Evolutionary conservation across 2,888 invertebrate species (phyloP).

Genomic region (Hemistola chrysoprasaria): DNA sequence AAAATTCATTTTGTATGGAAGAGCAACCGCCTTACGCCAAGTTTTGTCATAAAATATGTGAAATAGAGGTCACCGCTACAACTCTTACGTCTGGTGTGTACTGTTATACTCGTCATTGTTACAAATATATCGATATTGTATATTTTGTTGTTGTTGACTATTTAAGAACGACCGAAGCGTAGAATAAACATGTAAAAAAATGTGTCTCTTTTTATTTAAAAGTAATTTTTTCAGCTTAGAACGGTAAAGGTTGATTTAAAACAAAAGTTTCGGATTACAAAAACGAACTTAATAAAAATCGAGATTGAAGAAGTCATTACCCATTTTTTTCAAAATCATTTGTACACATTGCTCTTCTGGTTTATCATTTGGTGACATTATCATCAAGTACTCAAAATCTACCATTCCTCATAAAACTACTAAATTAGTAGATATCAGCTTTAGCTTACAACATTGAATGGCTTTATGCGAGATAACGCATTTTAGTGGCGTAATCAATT

Average conservation of each 20-base stretch:
- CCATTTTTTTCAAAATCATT: too few relatives aligned
- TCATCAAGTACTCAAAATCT: conserved; percentile 2
- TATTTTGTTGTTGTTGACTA: conserved; percentile 79
- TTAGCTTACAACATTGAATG: conserved; percentile 48
- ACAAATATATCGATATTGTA: conserved; percentile 68
- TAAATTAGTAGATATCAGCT: conserved; percentile 50
- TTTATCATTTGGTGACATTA: conserved; percentile 1
- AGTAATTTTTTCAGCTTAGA: too few relatives aligned
- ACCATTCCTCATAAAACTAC: conserved; percentile 33
- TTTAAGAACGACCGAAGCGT: conserved; percentile 71
- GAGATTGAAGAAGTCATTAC: too few relatives aligned
- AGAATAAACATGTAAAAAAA: conserved; percentile 73
- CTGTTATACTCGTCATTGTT: conserved; percentile 67
- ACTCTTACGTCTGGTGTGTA: conserved; percentile 52
- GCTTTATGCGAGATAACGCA: conserved; percentile 35
- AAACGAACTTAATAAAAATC: too few relatives aligned
- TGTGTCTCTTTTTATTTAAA: conserved; percentile 21
- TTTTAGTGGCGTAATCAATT: conserved; percentile 30
- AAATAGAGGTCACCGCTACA: conserved; percentile 55
- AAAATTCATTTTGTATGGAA: too few relatives aligned
- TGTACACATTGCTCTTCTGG: too few relatives aligned
- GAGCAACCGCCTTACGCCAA: too few relatives aligned
- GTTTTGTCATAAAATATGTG: too few relatives aligned
- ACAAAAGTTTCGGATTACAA: too few relatives aligned
- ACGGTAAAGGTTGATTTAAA: too few relatives aligned